Conservation (phyloP, 2,113 vertebrate species). For the Camarhynchus parvulus region DNA sequence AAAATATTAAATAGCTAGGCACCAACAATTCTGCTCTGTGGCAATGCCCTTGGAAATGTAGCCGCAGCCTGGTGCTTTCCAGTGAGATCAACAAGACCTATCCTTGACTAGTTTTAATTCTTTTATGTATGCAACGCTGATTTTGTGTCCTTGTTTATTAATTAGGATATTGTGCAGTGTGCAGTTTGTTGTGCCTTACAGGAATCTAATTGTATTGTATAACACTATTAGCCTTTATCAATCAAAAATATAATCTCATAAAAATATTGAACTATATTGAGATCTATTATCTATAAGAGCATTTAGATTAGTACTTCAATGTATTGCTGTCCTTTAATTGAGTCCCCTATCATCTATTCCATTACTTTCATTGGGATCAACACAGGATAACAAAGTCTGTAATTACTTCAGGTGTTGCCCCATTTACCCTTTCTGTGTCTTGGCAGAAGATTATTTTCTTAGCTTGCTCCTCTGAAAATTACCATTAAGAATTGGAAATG, state of each 20-base stretch:
- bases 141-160: slow-evolving; percentile 14
- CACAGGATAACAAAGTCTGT: not conserved
- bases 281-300: not conserved
- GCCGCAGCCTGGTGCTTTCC: not conserved
- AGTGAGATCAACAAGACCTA: not conserved
- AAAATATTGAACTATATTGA: slow-evolving; percentile 8
- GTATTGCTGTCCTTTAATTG: not conserved
- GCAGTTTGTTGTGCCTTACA: not conserved
- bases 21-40: not conserved
- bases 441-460: not conserved
- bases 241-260: slow-evolving; percentile 25
- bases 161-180: not conserved
- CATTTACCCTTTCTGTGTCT: not conserved
- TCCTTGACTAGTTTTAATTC: not conserved
- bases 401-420: not conserved
- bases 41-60: not conserved
- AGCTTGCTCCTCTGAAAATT: not conserved
- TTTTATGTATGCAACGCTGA: not conserved
- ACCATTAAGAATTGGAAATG: not conserved
- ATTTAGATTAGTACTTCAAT: not conserved
- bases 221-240: slow-evolving; percentile 21
- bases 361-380: not conserved
- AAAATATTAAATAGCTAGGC: not conserved
- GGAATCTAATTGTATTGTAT: not conserved
- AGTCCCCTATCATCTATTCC: not conserved